Conservation (phyloP, 2,113 vertebrate species). For the Seriola quinqueradiata region DNA sequence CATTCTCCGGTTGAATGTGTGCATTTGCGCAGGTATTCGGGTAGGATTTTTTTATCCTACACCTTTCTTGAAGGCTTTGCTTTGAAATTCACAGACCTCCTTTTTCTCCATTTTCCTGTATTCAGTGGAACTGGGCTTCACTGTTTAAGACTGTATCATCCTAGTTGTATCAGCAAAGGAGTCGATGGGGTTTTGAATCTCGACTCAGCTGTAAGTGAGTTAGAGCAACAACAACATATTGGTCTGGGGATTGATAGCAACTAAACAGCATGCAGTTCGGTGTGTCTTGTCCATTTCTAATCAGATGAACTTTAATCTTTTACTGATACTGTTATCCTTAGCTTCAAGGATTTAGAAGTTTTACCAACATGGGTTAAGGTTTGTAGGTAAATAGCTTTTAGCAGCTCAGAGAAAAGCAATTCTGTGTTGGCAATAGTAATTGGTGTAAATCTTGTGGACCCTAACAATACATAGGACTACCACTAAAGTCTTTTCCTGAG, state of each 20-base stretch:
- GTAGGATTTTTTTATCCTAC: not conserved
- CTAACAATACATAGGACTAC: not conserved
- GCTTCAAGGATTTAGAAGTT: not conserved
- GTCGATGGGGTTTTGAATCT: slow-evolving; percentile 22
- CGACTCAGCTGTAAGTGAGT: not conserved
- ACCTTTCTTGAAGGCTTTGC: slow-evolving; percentile 13
- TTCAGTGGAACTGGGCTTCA: not conserved
- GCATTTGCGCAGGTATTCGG: slow-evolving; percentile 25
- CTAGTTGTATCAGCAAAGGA: not conserved
- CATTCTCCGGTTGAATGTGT: slow-evolving; percentile 42
- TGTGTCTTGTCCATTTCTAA: not conserved
- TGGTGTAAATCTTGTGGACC: not conserved
- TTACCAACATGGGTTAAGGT: not conserved
- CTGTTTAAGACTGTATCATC: not conserved
- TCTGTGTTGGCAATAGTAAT: not conserved
- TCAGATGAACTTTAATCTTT: not conserved
- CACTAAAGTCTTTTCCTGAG: no score
- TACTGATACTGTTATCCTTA: not conserved
- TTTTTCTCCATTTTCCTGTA: not conserved
- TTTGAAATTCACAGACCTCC: not conserved
- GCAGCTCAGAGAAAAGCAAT: not conserved
- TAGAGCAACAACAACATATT: not conserved
- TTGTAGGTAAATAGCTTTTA: not conserved
- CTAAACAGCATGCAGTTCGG: not conserved
- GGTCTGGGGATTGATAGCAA: slow-evolving; percentile 1